phyloP scores from a whole-genome alignment of 2,113 vertebrate genomes.

The Menidia beryllina region DNA sequence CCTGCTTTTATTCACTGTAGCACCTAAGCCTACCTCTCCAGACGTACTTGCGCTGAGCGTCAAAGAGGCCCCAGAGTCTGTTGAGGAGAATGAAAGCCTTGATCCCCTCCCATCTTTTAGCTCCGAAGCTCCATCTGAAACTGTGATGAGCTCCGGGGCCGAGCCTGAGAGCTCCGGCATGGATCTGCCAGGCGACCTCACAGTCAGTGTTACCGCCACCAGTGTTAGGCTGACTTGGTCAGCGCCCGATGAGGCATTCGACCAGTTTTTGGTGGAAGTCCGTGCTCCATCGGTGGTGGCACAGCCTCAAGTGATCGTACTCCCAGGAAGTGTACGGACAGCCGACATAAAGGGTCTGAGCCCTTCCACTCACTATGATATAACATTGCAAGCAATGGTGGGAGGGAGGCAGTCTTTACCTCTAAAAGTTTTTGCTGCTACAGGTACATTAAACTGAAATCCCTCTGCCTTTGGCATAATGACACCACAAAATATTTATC shows the following conservation, averaged over 20 bases:
- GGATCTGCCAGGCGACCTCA: conserved; percentile 35
- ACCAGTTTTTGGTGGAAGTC: conserved; percentile 68
- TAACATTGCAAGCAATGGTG: conserved; percentile 71
- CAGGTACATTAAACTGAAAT: conserved; percentile 75
- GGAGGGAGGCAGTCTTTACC: conserved; percentile 64
- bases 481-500: conserved; percentile 5
- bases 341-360: conserved; percentile 65
- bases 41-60: conserved; percentile 66
- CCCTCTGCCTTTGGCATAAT: conserved; percentile 43
- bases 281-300: conserved; percentile 41
- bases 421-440: conserved; percentile 64
- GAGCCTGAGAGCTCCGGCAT: conserved; percentile 46
- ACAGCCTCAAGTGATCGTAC: conserved; percentile 22
- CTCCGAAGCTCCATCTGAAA: conserved; percentile 31
- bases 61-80: conserved; percentile 45
- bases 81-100: conserved; percentile 39
- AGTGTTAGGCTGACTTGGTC: conserved; percentile 60
- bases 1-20: conserved; percentile 76
- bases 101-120: conserved; percentile 8
- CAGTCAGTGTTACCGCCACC: conserved; percentile 54
- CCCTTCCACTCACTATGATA: conserved; percentile 64
- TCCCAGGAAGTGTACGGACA: conserved; percentile 62
- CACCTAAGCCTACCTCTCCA: conserved; percentile 68
- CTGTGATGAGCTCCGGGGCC: conserved; percentile 29
- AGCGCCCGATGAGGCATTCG: conserved; percentile 47